A percentile compares a stretch with the other conserved stretches of the same genome.
phyloP scores from a whole-genome alignment of 1,140 invertebrate genomes.

The Steinernema feltiae region DNA sequence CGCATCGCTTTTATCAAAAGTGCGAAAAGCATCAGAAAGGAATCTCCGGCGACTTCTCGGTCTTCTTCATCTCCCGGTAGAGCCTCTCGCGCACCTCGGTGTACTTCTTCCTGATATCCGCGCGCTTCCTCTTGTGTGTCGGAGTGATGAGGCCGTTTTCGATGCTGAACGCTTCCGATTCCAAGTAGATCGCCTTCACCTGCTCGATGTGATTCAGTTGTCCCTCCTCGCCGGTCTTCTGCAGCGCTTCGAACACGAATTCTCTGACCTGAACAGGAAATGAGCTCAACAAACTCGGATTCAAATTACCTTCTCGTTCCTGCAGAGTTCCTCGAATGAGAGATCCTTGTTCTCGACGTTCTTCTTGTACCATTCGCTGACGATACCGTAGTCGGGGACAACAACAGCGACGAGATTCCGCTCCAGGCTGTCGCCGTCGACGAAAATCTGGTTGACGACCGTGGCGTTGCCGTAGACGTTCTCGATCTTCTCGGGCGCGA shows the following conservation, averaged over 20 bases:
- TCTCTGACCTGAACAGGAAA: conserved; percentile 28
- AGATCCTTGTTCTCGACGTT: conserved; percentile 18
- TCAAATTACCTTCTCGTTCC: conserved; percentile 34
- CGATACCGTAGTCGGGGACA: conserved; percentile 41
- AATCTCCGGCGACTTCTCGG: background rate
- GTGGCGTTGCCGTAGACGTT: conserved; percentile 86
- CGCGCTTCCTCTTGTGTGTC: conserved; percentile 70
- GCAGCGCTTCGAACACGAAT: conserved; percentile 39
- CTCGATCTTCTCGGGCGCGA: conserved; percentile 97
- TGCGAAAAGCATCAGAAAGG: too few relatives aligned
- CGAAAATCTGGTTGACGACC: conserved; percentile 89
- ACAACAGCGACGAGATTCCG: conserved; percentile 26
- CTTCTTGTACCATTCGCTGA: conserved; percentile 36
- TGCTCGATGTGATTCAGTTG: conserved; percentile 55
- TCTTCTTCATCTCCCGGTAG: conserved; percentile 30
- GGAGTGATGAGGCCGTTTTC: conserved; percentile 96
- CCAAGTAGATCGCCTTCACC: conserved; percentile 20
- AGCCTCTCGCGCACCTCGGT: conserved; percentile 37
- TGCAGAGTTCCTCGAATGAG: conserved; percentile 43
- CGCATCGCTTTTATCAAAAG: too few relatives aligned
- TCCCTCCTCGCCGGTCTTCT: conserved; percentile 43
- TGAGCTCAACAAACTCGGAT: background rate
- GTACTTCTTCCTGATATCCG: conserved; percentile 48
- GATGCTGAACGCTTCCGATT: conserved; percentile 72
- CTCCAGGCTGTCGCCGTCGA: conserved; percentile 79